phyloP scores from a whole-genome alignment of 2,797 vertebrate genomes.

The Spheniscus humboldti region DNA sequence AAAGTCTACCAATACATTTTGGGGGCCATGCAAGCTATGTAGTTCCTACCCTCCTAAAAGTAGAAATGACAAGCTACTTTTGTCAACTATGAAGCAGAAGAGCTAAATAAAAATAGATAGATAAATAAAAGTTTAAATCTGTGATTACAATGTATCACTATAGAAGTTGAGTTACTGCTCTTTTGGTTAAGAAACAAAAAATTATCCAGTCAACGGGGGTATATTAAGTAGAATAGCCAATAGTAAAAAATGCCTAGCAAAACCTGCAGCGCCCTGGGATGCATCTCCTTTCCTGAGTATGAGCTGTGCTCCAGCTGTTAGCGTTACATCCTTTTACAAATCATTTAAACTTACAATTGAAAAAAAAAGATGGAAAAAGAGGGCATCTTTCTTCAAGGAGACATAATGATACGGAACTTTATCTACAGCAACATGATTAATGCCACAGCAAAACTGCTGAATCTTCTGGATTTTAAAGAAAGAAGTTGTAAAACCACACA shows the following conservation, averaged over 20 bases:
- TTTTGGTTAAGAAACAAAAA: neutral
- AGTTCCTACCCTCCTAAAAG: neutral
- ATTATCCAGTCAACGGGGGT: neutral
- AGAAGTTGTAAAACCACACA: neutral
- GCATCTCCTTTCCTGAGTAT: neutral
- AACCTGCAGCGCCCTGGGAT: neutral
- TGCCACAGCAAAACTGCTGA: neutral
- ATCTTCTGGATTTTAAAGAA: neutral
- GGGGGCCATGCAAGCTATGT: neutral
- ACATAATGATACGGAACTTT: fast-evolving
- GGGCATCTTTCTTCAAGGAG: neutral
- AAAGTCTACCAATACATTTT: neutral
- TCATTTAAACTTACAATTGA: neutral
- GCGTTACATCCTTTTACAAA: neutral
- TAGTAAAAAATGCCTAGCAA: neutral
- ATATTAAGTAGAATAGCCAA: neutral
- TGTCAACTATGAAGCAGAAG: neutral
- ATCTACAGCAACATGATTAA: neutral
- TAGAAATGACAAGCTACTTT: neutral
- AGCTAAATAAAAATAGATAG: neutral
- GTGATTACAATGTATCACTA: neutral
- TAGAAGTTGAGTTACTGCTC: neutral
- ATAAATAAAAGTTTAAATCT: neutral
- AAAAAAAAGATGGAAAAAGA: neutral
- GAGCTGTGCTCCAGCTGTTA: neutral